Percentiles rank a stretch among this genome's conserved stretches.
These are phyloP conservation scores for Serripes groenlandicus DNA, from an alignment of 2,888 invertebrate species.

Conservation along the genomic window DNA sequence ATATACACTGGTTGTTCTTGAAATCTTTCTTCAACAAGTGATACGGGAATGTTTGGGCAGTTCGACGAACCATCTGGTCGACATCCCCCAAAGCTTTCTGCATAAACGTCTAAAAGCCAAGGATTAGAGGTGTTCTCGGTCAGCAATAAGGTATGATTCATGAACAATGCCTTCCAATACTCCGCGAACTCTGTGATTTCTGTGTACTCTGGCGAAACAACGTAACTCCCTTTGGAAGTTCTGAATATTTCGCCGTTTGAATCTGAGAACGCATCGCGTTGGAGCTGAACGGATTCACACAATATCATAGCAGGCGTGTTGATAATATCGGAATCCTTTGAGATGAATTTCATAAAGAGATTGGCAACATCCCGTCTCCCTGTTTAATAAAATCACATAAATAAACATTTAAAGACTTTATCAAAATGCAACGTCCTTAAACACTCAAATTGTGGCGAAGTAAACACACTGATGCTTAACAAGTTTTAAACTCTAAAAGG, in stretches of 20 bases:
- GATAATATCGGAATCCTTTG: background rate
- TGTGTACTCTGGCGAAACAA: background rate
- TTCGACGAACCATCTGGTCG: background rate
- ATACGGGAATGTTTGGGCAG: background rate
- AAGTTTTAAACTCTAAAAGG: too few relatives aligned
- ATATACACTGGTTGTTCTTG: background rate
- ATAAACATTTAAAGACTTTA: too few relatives aligned
- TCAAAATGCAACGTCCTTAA: too few relatives aligned
- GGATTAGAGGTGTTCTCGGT: background rate
- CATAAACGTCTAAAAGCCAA: background rate
- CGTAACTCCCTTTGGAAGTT: constrained; percentile 6
- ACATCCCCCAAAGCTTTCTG: background rate
- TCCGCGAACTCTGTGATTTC: constrained; percentile 1
- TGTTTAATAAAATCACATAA: too few relatives aligned
- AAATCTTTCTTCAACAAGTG: background rate
- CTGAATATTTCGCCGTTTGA: background rate
- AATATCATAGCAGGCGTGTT: constrained; percentile 3
- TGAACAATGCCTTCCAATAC: background rate
- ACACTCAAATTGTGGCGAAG: too few relatives aligned
- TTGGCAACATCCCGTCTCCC: background rate
- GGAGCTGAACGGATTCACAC: background rate
- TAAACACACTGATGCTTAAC: too few relatives aligned
- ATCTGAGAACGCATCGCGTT: background rate
- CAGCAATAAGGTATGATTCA: background rate
- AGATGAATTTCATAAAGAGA: constrained; percentile 3